Base-by-base conservation (phyloP, 2,888 invertebrate genomes). In the Malachius bipustulatus region DNA sequence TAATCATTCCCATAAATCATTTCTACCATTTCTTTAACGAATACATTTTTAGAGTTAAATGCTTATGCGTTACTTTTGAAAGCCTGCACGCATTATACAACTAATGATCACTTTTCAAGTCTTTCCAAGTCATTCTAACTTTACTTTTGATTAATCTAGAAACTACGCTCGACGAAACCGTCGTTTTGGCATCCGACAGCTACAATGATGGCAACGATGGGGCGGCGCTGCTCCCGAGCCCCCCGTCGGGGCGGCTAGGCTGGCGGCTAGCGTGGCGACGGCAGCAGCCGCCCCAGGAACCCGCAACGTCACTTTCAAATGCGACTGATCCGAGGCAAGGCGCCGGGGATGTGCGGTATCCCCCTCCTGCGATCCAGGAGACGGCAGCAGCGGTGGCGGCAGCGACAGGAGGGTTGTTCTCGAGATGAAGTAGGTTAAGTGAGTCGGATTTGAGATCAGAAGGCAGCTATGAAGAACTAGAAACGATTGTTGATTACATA, bases 171-270 rank as follows among this genome's bases (percentile, higher is more conserved):
- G 62, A 31, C 46, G 62, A 31, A 62, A 60, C 42, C 49, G 63
- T 30, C 60, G 60, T 44, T 60, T 62, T 30, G 63, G 63, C n/a
- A 60, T 61, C n/a, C 53, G 59, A 34, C 59, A 63, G 40, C 52
- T 64, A 47, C 62, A 64, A 60, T 64, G 63, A 64, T 62, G 60
- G 51, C 57, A 60, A 58, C 60, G 55, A 42, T 56, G 62, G 56
- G 63, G 57, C 56, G 59, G 57, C 50, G 50, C 59, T 50, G 56
- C 60, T 45, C 55, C 59, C 52, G 62, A 62, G 15, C 38, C 30
- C 32, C 51, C 44, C 26, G 49, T 60, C 10, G 50, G 56, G 33
- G 57, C 59, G 28, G 56, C 59, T 16, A 50, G 59, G 46, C 42
- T 57, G 33, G 59, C 56, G 12, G 56, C 55, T 10, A 54, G 52